A percentile compares a stretch with the other conserved stretches of the same genome.
phyloP scores from a whole-genome alignment of 2,113 vertebrate species.

The Amia ocellicauda region DNA sequence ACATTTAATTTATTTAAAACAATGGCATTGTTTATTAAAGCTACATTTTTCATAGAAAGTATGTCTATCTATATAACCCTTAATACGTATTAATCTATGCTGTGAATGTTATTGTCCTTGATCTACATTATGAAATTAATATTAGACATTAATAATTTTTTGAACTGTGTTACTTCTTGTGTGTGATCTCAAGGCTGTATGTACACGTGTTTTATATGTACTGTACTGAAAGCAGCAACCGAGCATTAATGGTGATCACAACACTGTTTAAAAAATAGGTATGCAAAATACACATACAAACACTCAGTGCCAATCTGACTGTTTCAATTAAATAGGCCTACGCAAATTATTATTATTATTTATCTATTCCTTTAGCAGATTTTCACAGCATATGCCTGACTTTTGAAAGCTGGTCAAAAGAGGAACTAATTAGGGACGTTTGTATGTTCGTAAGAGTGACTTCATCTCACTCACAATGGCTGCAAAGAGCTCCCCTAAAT shows the following conservation, averaged over 20 bases:
- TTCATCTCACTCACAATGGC: no score
- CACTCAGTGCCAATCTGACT: no score
- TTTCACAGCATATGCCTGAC: no score
- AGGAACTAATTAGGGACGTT: no score
- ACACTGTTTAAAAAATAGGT: no score
- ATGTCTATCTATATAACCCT: conserved; percentile 32
- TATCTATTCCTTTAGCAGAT: no score
- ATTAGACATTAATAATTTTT: conserved; percentile 47
- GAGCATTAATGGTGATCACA: conserved; percentile 25
- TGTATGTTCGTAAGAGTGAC: no score
- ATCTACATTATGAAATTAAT: conserved; percentile 44
- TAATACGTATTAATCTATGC: conserved; percentile 33
- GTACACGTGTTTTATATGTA: conserved; percentile 41
- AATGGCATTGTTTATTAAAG: conserved; percentile 16
- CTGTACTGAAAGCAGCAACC: conserved; percentile 35
- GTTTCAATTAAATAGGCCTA: no score
- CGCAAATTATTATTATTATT: no score
- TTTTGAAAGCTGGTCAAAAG: no score
- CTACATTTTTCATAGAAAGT: conserved; percentile 25
- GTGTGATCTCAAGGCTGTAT: conserved; percentile 38
- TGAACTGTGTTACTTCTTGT: conserved; percentile 34
- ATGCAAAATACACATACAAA: no score
- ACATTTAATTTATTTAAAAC: conserved; percentile 7
- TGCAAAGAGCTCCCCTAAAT: no score
- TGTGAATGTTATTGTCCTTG: conserved; percentile 55